These are phyloP conservation scores for Tridacna crocea DNA, from an alignment of 2,888 invertebrate species.

Conservation along the genomic window DNA sequence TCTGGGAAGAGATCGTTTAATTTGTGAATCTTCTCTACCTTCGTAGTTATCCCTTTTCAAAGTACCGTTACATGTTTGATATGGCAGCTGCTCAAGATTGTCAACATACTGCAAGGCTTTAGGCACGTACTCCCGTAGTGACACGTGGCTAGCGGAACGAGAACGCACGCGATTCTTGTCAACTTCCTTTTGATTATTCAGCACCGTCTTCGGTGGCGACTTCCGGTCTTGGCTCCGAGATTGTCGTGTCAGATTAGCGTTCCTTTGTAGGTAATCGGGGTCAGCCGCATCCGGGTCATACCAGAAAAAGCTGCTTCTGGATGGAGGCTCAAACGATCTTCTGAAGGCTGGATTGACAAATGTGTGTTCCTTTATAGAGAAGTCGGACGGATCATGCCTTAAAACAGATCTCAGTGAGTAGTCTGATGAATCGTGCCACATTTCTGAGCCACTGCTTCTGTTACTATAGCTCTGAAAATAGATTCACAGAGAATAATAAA, in stretches of 20 bases:
- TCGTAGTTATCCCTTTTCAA: not conserved
- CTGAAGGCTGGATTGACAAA: constrained; percentile 52
- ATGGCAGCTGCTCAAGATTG: constrained; percentile 19
- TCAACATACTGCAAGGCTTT: constrained; percentile 22
- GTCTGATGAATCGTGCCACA: constrained; percentile 12
- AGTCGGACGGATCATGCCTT: constrained; percentile 18
- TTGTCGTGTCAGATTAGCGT: constrained; percentile 44
- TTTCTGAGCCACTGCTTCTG: constrained; percentile 12
- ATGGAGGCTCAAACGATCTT: constrained; percentile 38
- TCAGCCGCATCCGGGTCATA: constrained; percentile 51
- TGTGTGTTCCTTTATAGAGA: constrained; percentile 16
- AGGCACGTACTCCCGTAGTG: constrained; percentile 27
- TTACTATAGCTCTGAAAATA: constrained; percentile 18
- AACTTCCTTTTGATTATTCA: constrained; percentile 6
- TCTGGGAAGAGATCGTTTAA: constrained; percentile 30
- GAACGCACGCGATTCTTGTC: not conserved
- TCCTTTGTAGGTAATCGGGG: constrained; percentile 40
- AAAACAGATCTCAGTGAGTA: constrained; percentile 9
- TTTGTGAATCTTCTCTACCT: constrained; percentile 2
- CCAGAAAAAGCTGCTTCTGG: constrained; percentile 32
- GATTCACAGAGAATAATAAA: not conserved
- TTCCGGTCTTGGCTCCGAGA: constrained; percentile 31
- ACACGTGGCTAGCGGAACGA: constrained; percentile 15
- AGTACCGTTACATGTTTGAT: constrained; percentile 4
- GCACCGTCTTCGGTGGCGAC: constrained; percentile 29